Evolutionary conservation across 2,888 invertebrate species (phyloP).

Genomic region (Atrina japonica): DNA sequence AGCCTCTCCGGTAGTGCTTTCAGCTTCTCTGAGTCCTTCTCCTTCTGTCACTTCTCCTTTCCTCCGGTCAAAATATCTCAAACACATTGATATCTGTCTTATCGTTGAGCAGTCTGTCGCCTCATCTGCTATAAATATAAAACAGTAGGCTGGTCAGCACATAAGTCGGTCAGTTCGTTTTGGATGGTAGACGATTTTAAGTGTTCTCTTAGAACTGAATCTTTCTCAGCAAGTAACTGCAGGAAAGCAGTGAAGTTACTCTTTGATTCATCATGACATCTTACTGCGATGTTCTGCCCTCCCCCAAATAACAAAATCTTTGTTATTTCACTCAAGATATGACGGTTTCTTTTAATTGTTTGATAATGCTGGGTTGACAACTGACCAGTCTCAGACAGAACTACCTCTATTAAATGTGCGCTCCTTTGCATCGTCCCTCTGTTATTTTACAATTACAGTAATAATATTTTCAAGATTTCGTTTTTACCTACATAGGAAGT

Average conservation of each 20-base stretch:
- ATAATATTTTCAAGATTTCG: no score
- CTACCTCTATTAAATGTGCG: no score
- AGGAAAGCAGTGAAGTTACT: slow-evolving; percentile 5
- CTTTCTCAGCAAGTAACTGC: background rate
- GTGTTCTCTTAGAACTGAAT: background rate
- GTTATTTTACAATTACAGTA: no score
- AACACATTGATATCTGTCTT: slow-evolving; percentile 21
- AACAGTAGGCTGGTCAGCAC: slow-evolving; percentile 14
- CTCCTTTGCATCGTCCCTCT: no score
- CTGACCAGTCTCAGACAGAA: no score
- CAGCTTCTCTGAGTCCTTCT: slow-evolving; percentile 13
- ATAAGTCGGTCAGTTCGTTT: slow-evolving; percentile 24
- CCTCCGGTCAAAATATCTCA: slow-evolving; percentile 8
- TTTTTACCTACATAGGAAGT: no score
- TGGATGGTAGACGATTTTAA: background rate
- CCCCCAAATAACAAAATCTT: slow-evolving; percentile 11
- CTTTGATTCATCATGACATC: no score
- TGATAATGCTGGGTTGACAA: background rate
- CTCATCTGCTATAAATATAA: slow-evolving; percentile 9
- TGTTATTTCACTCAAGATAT: background rate
- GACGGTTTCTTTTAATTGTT: background rate
- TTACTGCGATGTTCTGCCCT: slow-evolving; percentile 15
- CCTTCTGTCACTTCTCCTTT: slow-evolving; percentile 6
- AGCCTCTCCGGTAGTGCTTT: slow-evolving; percentile 10
- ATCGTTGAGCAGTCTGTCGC: slow-evolving; percentile 25